These are phyloP conservation scores for Pseudochromis fuscus DNA, from an alignment of 2,797 vertebrate species.

Conservation along the genomic window DNA sequence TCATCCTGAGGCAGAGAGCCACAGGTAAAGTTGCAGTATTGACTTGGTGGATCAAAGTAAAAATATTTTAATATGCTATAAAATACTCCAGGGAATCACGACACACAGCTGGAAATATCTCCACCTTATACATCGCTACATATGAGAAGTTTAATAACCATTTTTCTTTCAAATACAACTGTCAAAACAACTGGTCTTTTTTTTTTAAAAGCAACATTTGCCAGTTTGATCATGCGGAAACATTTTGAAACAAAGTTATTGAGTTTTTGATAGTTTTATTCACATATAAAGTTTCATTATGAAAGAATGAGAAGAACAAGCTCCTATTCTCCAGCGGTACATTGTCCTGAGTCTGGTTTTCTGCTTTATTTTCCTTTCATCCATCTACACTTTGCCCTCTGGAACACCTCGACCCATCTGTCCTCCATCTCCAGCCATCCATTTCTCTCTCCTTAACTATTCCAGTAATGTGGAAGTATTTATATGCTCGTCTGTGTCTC, in stretches of 20 bases:
- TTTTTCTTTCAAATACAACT: background rate
- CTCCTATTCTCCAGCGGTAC: slow-evolving; percentile 6
- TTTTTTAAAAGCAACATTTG: background rate
- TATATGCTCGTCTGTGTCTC: slow-evolving; percentile 62
- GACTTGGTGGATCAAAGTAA: background rate
- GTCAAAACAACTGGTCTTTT: slow-evolving; percentile 13
- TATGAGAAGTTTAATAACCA: no score
- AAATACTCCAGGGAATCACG: slow-evolving; percentile 14
- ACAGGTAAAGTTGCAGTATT: slow-evolving; percentile 8
- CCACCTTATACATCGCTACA: slow-evolving; percentile 3
- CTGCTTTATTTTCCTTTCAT: slow-evolving; percentile 58
- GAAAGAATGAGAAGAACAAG: slow-evolving; percentile 12
- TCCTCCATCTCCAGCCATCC: slow-evolving; percentile 59
- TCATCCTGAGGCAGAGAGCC: background rate
- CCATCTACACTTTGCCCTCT: slow-evolving; percentile 65
- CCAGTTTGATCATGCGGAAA: background rate
- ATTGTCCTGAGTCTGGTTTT: slow-evolving; percentile 23
- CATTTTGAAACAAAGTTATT: no score
- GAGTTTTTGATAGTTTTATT: slow-evolving; percentile 6
- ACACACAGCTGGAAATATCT: slow-evolving; percentile 27
- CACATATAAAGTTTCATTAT: slow-evolving; percentile 24
- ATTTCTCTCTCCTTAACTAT: slow-evolving; percentile 63
- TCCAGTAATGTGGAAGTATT: slow-evolving; percentile 80
- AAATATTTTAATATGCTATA: slow-evolving; percentile 16
- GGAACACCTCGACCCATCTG: slow-evolving; percentile 62